A percentile compares a stretch with the other conserved stretches of the same genome.
Evolutionary conservation across 2,888 invertebrate genomes (phyloP).

Genomic region (Colletes collaris): DNA sequence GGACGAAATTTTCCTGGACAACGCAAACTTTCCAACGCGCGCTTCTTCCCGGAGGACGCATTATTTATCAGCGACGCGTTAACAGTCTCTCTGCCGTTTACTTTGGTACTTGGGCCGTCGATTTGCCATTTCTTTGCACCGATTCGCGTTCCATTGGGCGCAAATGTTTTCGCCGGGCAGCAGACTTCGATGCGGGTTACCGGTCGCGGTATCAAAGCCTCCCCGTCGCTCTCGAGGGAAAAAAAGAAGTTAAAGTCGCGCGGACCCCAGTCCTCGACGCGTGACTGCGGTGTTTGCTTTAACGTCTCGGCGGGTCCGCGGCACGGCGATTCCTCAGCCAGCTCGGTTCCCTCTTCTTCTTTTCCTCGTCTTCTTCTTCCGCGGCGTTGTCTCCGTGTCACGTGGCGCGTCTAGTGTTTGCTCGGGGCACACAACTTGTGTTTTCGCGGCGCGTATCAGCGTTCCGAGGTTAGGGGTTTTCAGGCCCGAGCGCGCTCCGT

Average conservation of each 20-base stretch:
- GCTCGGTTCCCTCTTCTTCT: slow-evolving; percentile 38
- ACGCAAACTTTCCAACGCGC: no score
- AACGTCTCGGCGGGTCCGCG: slow-evolving; percentile 79
- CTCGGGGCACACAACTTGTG: slow-evolving; percentile 79
- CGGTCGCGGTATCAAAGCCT: not conserved
- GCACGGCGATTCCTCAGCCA: slow-evolving; percentile 53
- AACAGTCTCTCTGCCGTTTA: no score
- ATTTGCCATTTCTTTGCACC: no score
- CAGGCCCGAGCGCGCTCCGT: slow-evolving; percentile 54
- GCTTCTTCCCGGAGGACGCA: no score
- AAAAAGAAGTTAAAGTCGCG: slow-evolving; percentile 26
- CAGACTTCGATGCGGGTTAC: slow-evolving; percentile 6
- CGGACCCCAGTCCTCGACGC: slow-evolving; percentile 45
- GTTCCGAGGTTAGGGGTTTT: slow-evolving; percentile 55
- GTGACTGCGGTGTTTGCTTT: slow-evolving; percentile 80
- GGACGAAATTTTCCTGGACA: no score
- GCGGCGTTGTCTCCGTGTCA: slow-evolving; percentile 34
- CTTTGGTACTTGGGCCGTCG: no score
- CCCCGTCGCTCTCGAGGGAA: not conserved
- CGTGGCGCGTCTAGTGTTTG: slow-evolving; percentile 74
- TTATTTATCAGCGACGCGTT: no score
- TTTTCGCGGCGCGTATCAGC: slow-evolving; percentile 78
- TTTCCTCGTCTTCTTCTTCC: slow-evolving; percentile 45
- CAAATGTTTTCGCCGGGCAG: slow-evolving; percentile 32
- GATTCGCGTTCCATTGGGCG: no score